Evolutionary conservation across 37 sponge, comb jelly and placozoan species (phyloP), one percentile per base, ranked within the genome.

Genomic region (Spongia lamella): DNA sequence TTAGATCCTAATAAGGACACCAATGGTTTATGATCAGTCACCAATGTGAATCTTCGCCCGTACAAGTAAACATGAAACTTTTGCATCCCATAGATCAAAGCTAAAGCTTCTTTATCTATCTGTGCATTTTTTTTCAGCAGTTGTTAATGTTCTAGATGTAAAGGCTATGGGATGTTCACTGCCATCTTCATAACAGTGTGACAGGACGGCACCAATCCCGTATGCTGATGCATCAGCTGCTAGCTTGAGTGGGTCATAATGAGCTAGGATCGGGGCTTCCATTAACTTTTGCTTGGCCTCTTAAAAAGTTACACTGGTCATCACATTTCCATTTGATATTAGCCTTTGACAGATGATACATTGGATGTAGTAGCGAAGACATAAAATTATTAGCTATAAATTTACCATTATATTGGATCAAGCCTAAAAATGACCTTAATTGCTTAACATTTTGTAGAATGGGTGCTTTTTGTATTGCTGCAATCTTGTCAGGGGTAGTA

Each of bases 341-440:
- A 26, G 33, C 7, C 37, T 25, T 26, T 26, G 36, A 26, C 37
- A 64, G 36, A 11, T 6, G 13, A 25, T 64, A 37, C 34, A 64
- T 13, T 37, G 66, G 66, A 39, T 26, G 33, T 4, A 64, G 20
- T 26, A 64, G 33, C 7, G 66, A 37, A 7, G 66, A n/a, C n/a
- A n/a, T n/a, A n/a, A n/a, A n/a, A n/a, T n/a, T n/a, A n/a, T n/a
- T n/a, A n/a, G n/a, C n/a, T n/a, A 64, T 64, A 26, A 64, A 64
- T 32, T 64, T 64, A 20, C 66, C 66, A 64, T 64, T 37, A 26
- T 64, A 64, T n/a, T 64, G n/a, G n/a, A n/a, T n/a, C n/a, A n/a
- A n/a, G n/a, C n/a, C n/a, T n/a, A n/a, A n/a, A n/a, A n/a, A n/a
- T 19, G 66, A 64, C 26, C 66, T 6, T 26, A 64, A 17, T 26